A percentile compares a stretch with the other conserved stretches of the same genome.
Evolutionary conservation across 1,140 invertebrate species (phyloP).

Genomic region (Hylaeus volcanicus): DNA sequence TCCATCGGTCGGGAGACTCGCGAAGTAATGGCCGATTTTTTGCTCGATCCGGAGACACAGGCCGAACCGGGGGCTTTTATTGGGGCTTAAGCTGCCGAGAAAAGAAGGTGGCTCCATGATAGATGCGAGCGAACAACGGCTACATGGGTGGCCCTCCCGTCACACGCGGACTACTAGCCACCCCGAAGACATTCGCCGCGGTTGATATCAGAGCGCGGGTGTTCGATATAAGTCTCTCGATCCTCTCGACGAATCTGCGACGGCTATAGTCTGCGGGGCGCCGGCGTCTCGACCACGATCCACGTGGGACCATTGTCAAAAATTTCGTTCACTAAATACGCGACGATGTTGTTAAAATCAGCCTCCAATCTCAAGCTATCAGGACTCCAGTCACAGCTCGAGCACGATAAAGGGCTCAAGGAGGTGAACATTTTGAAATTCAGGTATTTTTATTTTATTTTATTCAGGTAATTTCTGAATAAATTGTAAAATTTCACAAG

Average conservation of each 20-base stretch:
- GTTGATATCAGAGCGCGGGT: conserved; percentile 58
- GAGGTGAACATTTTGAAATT: no score
- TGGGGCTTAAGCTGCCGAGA: conserved; percentile 73
- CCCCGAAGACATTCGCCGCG: conserved; percentile 77
- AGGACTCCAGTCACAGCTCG: no score
- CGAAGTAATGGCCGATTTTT: conserved; percentile 72
- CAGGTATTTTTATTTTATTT: no score
- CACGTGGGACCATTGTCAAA: not conserved
- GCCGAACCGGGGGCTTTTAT: conserved; percentile 74
- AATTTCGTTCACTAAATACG: no score
- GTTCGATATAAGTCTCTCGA: conserved; percentile 38
- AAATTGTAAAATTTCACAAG: no score
- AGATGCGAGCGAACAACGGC: conserved; percentile 79
- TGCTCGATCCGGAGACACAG: conserved; percentile 73
- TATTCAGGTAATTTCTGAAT: no score
- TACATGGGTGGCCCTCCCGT: conserved; percentile 79
- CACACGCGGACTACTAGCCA: conserved; percentile 78
- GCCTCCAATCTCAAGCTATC: no score
- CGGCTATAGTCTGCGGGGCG: conserved; percentile 16
- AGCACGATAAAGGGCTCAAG: no score
- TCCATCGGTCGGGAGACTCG: conserved; percentile 50
- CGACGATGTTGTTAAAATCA: no score
- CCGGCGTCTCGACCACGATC: conserved; percentile 38
- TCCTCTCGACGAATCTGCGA: conserved; percentile 35
- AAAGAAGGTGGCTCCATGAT: conserved; percentile 79